Conservation (phyloP, 2,797 vertebrate genomes). For the Astyanax mexicanus region DNA sequence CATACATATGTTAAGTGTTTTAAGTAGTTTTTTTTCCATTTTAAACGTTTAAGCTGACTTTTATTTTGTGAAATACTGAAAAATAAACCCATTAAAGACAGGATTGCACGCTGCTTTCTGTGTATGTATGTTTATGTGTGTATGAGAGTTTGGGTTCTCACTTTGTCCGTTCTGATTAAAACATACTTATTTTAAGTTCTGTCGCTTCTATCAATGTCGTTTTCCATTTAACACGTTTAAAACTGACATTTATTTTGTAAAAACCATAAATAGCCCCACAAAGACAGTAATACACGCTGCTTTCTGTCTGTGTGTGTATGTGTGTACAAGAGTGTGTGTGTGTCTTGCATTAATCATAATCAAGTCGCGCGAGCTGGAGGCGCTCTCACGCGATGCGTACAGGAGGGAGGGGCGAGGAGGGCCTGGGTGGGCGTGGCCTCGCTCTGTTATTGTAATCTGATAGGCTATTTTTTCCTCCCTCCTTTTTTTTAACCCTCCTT, state of each 20-base stretch:
- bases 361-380: conserved; percentile 75
- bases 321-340: background rate
- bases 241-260: background rate
- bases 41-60: too few relatives aligned
- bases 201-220: too few relatives aligned
- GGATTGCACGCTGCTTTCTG: background rate
- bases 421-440: conserved; percentile 54
- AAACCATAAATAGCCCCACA: background rate
- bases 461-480: conserved; percentile 64
- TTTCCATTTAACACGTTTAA: too few relatives aligned
- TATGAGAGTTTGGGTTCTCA: background rate
- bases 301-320: background rate
- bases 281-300: background rate
- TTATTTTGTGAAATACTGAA: background rate
- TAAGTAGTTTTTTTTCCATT: too few relatives aligned
- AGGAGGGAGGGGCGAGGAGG: conserved; percentile 68
- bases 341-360: conserved; percentile 79
- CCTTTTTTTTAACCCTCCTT: conserved; percentile 28
- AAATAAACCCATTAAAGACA: background rate
- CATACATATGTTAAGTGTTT: too few relatives aligned
- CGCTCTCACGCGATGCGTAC: conserved; percentile 81
- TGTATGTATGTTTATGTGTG: background rate
- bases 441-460: conserved; percentile 79
- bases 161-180: too few relatives aligned
- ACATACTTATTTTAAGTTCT: too few relatives aligned